Evolutionary conservation across 1,140 invertebrate species (phyloP), one percentile per base, ranked within the genome.

Genomic region (Leptinotarsa defecta): DNA sequence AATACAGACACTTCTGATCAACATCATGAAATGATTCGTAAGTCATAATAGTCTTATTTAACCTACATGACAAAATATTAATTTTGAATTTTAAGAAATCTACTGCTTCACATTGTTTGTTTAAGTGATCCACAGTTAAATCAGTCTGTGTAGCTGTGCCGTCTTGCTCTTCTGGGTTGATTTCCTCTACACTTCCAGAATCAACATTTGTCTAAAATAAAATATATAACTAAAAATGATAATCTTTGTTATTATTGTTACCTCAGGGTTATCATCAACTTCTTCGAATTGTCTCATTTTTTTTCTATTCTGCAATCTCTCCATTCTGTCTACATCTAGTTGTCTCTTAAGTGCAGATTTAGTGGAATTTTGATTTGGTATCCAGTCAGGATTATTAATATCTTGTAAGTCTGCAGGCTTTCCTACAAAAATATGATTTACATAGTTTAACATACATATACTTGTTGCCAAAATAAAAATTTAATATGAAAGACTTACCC

Each of bases 401-500:
- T 76, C 75, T 61, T 74, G 63, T n/a, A 74, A 74, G 68, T 3
- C 48, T 34, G 75, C 75, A 68, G 75, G 75, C 63, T 76, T 74
- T 17, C 75, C 75, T 76, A 69, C 49, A 71, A 20, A 27, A 27
- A 27, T 27, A 27, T 27, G 27, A 27, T 27, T 27, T 27, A 48
- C 20, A 70, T 8, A 48, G 19, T 67, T 20, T 24, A 67, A 67
- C 5, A n/a, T 67, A 15, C 24, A 15, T 67, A 67, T n/a, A n/a
- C 19, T 61, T 61, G 15, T 17, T 61, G 15, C 57, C 19, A 61
- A 17, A 27, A 27, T 27, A 27, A 27, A 27, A 27, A 27, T 27
- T 27, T 27, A 27, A 27, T 27, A 27, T 27, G 27, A 27, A 27
- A 27, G 8, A 43, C 43, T 24, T 69, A 74, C 72, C 62, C 22